Conservation (phyloP, 2,113 vertebrate species). For the Andinoacara biseriatus region DNA sequence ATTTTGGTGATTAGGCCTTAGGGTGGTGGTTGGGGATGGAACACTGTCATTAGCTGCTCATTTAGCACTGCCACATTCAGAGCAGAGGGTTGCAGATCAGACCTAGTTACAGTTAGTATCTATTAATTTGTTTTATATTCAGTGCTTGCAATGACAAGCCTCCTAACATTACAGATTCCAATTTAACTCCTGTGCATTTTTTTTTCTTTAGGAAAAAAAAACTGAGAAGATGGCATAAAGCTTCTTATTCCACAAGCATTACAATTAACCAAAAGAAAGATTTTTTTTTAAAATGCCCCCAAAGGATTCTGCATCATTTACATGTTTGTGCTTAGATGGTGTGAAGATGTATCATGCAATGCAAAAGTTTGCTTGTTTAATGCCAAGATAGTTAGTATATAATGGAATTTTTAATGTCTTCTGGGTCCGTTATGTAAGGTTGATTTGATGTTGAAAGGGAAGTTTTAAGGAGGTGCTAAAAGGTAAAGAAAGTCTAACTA, state of each 20-base stretch:
- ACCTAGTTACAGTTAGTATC: not conserved
- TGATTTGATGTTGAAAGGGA: conserved; percentile 20
- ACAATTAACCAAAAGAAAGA: not conserved
- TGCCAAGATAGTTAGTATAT: not conserved
- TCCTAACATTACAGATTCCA: not conserved
- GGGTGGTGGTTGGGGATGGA: not conserved
- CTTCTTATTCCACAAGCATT: not conserved
- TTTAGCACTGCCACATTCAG: not conserved
- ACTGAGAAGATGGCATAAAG: not conserved
- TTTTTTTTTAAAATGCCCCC: not conserved
- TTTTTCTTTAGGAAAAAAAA: not conserved
- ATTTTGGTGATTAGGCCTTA: not conserved
- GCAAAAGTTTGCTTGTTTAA: not conserved
- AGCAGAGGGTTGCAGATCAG: not conserved
- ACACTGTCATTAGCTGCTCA: not conserved
- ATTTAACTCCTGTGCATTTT: not conserved
- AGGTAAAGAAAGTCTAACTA: conserved; percentile 23
- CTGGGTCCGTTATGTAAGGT: not conserved
- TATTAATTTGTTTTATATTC: not conserved
- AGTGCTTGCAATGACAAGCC: not conserved
- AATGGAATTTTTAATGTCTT: not conserved
- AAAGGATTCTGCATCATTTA: not conserved
- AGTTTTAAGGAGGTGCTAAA: not conserved
- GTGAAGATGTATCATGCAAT: not conserved
- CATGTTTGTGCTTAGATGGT: not conserved